Conservation (phyloP, 2,113 vertebrate species). For the Tenrec ecaudatus region DNA sequence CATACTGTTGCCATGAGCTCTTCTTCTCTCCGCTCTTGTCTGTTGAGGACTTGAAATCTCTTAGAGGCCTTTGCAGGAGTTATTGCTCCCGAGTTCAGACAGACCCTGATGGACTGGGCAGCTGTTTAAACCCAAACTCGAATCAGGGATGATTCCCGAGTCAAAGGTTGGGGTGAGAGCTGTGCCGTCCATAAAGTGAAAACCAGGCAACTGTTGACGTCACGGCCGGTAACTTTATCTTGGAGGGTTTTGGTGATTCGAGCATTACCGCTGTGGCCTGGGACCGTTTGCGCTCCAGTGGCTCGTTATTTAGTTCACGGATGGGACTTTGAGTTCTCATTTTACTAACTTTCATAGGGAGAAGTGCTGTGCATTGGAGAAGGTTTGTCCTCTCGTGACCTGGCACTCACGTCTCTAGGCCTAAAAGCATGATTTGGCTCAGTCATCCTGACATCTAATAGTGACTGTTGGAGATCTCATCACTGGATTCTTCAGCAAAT, state of each 20-base stretch:
- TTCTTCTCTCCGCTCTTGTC: slow-evolving; percentile 62
- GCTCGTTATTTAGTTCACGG: slow-evolving; percentile 36
- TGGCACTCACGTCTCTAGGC: not conserved
- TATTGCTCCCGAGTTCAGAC: slow-evolving; percentile 14
- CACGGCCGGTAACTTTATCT: slow-evolving; percentile 71
- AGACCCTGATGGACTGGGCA: slow-evolving; percentile 50
- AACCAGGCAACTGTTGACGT: slow-evolving; percentile 57
- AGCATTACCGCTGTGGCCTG: slow-evolving; percentile 51
- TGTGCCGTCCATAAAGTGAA: slow-evolving; percentile 44
- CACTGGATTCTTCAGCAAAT: not conserved
- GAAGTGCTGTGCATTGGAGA: not conserved
- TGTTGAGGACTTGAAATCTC: slow-evolving; percentile 19
- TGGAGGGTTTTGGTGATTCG: slow-evolving; percentile 57
- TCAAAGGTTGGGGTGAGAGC: slow-evolving; percentile 61
- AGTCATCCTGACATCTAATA: not conserved
- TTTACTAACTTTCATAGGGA: slow-evolving; percentile 11
- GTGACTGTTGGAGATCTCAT: not conserved
- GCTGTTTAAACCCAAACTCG: slow-evolving; percentile 77
- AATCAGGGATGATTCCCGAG: slow-evolving; percentile 61
- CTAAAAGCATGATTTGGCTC: not conserved
- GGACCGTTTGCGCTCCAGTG: slow-evolving; percentile 4
- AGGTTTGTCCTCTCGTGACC: not conserved
- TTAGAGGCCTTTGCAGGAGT: slow-evolving; percentile 24
- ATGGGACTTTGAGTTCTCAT: not conserved
- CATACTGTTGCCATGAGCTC: slow-evolving; percentile 45